phyloP scores from a whole-genome alignment of 2,113 vertebrate genomes.

The Pyxicephalus adspersus region DNA sequence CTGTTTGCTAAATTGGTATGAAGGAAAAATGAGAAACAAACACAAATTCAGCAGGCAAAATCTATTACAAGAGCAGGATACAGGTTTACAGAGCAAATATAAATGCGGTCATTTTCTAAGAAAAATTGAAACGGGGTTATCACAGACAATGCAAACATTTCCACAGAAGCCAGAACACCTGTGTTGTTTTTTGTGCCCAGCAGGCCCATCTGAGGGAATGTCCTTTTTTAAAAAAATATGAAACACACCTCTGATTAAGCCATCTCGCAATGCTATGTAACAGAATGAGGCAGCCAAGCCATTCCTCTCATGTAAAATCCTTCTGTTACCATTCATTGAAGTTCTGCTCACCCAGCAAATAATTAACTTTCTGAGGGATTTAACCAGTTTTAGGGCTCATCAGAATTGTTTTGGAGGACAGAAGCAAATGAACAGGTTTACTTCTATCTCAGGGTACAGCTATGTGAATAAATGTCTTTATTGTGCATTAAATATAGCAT shows the following conservation, averaged over 20 bases:
- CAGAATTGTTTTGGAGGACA: neutral
- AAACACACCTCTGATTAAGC: no score
- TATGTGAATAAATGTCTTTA: neutral
- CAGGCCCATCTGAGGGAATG: no score
- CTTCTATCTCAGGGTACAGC: neutral
- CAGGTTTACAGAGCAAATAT: constrained; percentile 1
- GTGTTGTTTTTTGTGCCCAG: no score
- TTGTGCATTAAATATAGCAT: neutral
- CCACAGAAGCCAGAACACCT: no score
- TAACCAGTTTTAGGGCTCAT: constrained; percentile 20
- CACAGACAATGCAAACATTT: no score
- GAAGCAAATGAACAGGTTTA: neutral
- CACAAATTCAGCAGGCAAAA: constrained; percentile 1
- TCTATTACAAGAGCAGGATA: neutral
- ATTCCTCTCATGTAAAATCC: neutral
- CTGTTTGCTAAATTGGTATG: neutral
- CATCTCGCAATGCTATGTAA: no score
- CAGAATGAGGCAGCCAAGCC: no score
- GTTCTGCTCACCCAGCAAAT: constrained; percentile 11
- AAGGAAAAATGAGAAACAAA: neutral
- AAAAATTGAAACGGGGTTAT: no score
- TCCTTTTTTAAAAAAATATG: no score
- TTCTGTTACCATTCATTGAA: constrained; percentile 10
- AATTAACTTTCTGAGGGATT: constrained; percentile 21
- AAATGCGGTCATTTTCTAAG: neutral